These are phyloP conservation scores for Noctua comes DNA, from an alignment of 2,888 invertebrate genomes.

Conservation along the genomic window DNA sequence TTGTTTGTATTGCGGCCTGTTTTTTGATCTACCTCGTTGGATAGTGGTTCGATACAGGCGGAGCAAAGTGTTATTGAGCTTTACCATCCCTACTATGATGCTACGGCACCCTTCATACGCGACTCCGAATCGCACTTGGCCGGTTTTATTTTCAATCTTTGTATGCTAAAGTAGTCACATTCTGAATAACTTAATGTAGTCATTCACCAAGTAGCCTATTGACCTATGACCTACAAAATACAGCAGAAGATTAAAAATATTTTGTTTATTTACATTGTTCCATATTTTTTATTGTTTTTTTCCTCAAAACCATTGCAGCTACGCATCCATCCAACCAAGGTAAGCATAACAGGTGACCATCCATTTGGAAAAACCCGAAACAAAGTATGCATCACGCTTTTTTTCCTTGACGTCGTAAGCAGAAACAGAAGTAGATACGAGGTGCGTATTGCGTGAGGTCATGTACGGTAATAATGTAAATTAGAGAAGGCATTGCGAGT, in stretches of 20 bases:
- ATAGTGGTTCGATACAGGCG: neutral
- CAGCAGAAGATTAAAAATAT: neutral
- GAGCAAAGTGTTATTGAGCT: neutral
- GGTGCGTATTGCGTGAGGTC: slow-evolving; percentile 49
- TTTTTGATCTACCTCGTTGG: neutral
- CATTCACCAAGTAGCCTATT: neutral
- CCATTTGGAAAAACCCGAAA: slow-evolving; percentile 47
- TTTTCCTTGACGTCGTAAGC: slow-evolving; percentile 59
- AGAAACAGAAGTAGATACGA: slow-evolving; percentile 38
- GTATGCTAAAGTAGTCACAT: neutral
- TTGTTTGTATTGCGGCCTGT: neutral
- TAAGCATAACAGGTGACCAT: neutral
- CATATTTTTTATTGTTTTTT: slow-evolving; percentile 10
- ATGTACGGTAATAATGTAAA: slow-evolving; percentile 55
- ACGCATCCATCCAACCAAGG: slow-evolving; percentile 30
- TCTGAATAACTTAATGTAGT: neutral
- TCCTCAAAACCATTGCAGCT: neutral
- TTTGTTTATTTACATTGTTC: neutral
- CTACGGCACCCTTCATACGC: too few species aligned
- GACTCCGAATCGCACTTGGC: too few species aligned
- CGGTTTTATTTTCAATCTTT: neutral
- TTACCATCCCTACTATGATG: too few species aligned
- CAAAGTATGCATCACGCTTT: slow-evolving; percentile 41
- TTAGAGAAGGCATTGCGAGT: slow-evolving; percentile 37
- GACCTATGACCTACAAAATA: neutral